These are phyloP conservation scores for Pogoniulus pusillus DNA, from an alignment of 2,797 vertebrate species.

Conservation along the genomic window DNA sequence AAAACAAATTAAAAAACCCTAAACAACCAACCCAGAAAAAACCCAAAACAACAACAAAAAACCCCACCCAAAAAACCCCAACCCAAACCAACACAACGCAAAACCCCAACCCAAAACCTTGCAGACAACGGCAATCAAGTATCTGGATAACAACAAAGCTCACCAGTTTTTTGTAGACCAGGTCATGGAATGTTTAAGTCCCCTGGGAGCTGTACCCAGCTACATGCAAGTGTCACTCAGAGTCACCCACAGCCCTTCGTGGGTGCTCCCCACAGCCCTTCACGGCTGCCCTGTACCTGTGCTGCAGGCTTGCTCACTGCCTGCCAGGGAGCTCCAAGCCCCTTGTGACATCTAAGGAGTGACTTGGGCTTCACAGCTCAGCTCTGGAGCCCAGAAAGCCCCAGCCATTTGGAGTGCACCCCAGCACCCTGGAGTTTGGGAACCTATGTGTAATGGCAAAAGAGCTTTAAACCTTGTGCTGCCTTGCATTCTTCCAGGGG, in stretches of 20 bases:
- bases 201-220: neutral
- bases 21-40: too few relatives aligned
- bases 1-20: too few relatives aligned
- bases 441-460: neutral
- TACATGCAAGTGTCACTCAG: fast-evolving
- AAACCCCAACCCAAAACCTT: neutral
- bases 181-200: neutral
- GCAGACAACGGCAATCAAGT: neutral
- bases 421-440: neutral
- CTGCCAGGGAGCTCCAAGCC: neutral
- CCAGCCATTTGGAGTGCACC: neutral
- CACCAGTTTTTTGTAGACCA: neutral
- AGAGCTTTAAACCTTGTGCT: neutral
- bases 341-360: neutral
- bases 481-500: neutral
- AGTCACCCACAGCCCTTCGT: neutral
- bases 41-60: too few relatives aligned
- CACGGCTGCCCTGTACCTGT: fast-evolving
- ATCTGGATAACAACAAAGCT: neutral
- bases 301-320: neutral
- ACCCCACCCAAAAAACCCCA: too few relatives aligned
- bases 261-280: neutral
- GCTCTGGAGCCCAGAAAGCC: neutral
- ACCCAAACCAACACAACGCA: too few relatives aligned
- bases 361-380: neutral